These are phyloP conservation scores for Pedetes capensis DNA, from an alignment of 2,113 vertebrate species.

Conservation along the genomic window DNA sequence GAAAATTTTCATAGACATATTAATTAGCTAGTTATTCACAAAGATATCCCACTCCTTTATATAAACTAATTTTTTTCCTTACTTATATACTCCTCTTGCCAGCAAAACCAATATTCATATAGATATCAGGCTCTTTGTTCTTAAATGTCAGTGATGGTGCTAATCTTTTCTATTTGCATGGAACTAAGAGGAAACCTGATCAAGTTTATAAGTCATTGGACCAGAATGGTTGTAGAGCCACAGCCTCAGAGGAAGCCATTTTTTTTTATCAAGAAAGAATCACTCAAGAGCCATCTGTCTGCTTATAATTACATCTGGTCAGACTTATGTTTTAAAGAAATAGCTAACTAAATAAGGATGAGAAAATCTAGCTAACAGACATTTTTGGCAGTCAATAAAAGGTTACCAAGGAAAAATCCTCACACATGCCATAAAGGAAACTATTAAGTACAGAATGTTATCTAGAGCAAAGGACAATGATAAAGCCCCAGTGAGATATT, in stretches of 20 bases:
- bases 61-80: background rate
- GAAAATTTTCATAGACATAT: background rate
- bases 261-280: constrained; percentile 30
- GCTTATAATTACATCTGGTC: constrained; percentile 44
- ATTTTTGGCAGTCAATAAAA: constrained; percentile 63
- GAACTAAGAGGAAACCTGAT: background rate
- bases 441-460: constrained; percentile 48
- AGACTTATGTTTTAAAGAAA: constrained; percentile 61
- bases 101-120: background rate
- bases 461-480: constrained; percentile 6
- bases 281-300: constrained; percentile 42
- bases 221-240: background rate
- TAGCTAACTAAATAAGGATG: constrained; percentile 61
- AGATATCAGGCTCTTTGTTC: background rate
- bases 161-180: background rate
- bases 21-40: background rate
- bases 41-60: background rate
- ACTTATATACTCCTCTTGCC: fast-evolving
- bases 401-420: constrained; percentile 52
- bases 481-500: background rate
- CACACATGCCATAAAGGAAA: constrained; percentile 30
- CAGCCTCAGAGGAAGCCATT: background rate
- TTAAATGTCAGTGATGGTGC: background rate
- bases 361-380: constrained; percentile 33
- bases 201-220: background rate